phyloP scores from a whole-genome alignment of 2,797 vertebrate genomes.

The Erpetoichthys calabaricus region DNA sequence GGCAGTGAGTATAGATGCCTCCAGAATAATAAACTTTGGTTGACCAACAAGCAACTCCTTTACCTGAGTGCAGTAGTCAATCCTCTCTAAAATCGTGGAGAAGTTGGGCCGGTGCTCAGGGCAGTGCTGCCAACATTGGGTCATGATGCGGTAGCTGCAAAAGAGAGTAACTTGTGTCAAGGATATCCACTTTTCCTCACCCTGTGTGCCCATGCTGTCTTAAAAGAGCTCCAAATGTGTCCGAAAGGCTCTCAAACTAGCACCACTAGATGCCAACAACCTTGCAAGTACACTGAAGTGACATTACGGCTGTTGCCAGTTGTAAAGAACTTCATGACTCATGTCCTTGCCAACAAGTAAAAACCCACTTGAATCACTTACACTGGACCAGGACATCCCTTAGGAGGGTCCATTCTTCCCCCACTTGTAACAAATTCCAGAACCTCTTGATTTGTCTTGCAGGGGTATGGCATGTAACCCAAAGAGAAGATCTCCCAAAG shows the following conservation, averaged over 20 bases:
- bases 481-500: constrained; percentile 91
- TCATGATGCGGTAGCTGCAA: constrained; percentile 77
- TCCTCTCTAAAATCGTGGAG: constrained; percentile 73
- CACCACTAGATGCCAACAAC: no score
- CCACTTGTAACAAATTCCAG: constrained; percentile 79
- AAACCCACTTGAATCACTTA: constrained; percentile 39
- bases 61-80: constrained; percentile 85
- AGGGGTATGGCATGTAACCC: constrained; percentile 61
- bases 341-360: no score
- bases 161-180: not conserved
- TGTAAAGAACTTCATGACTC: no score
- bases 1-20: no score
- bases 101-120: constrained; percentile 78
- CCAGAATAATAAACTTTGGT: no score
- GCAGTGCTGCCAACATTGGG: constrained; percentile 85
- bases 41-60: no score
- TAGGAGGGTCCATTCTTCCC: constrained; percentile 79
- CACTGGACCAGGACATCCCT: constrained; percentile 79
- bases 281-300: not conserved
- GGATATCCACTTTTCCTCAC: no score
- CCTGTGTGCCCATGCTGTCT: no score
- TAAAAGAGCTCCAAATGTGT: no score
- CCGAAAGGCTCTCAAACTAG: no score
- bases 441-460: constrained; percentile 78
- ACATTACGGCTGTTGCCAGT: no score